Evolutionary conservation across 2,113 vertebrate species (phyloP), one percentile per base, ranked within the genome.

Genomic region (Neoarius graeffei): DNA sequence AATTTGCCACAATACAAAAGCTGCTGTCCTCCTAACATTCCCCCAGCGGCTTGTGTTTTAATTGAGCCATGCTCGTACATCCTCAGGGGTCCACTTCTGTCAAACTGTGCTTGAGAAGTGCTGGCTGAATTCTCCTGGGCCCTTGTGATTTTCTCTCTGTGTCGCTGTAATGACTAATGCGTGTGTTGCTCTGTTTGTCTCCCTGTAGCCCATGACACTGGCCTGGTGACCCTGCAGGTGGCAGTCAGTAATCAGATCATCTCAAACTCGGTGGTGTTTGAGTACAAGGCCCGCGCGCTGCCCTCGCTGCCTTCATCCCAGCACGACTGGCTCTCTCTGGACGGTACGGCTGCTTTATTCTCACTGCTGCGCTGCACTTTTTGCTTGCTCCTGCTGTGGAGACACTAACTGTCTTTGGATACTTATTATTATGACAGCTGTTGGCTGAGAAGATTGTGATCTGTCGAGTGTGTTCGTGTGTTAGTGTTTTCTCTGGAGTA

Each of bases 201-300:
- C 66, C 91, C 94, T 93, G 42, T 92, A 99, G 98, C 98, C 93
- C 98, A 99, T 54, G 98, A 99, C 94, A 99, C 98, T 80, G 98
- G 98, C 91, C 96, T 99, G 17, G 98, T 99, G 95, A 99, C 98
- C 76, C 96, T 99, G 89, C 98, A 99, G 96, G 98, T 99, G 95
- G 97, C 97, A 92, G 96, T 97, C 96, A 98, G 98, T 95, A 99
- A 96, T 96, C 98, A 99, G 96, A 98, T 99, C 94, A 98, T 99
- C 96, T 99, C 98, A 91, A 99, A 97, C 94, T 99, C 98, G 0
- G 98, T 99, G 94, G 98, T 99, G 90, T 99, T 99, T 93, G 98
- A 99, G 93, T 99, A 99, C 93, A 99, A 99, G 95, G 98, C 98
- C 62, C 97, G 98, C 84, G 98, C 98, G 74, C 95, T 99, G 92